phyloP scores from a whole-genome alignment of 2,888 invertebrate species.

The Drosophila fungiperda region DNA sequence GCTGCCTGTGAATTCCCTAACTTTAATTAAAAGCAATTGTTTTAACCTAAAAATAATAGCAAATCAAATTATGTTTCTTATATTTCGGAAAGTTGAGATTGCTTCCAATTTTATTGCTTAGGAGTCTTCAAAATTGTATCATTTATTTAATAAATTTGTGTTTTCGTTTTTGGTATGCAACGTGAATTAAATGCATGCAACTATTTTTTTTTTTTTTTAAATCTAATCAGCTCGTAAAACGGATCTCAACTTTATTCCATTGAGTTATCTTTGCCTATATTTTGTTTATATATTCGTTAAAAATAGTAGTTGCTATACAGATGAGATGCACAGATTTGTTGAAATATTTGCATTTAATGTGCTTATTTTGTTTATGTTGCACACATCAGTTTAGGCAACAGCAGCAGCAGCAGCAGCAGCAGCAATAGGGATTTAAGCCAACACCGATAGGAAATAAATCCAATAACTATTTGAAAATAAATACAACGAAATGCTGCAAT shows the following conservation, averaged over 20 bases:
- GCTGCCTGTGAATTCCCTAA: no score
- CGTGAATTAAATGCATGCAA: not conserved
- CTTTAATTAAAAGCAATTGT: not conserved
- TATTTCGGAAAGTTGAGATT: not conserved
- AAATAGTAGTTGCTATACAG: not conserved
- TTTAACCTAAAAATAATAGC: not conserved
- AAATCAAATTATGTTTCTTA: not conserved
- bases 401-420: conserved; percentile 1
- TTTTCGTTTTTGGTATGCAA: not conserved
- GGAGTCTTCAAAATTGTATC: not conserved
- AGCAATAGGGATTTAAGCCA: conserved; percentile 10
- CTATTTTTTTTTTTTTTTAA: no score
- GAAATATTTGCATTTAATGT: conserved; percentile 27
- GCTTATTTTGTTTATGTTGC: conserved; percentile 42
- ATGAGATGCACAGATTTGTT: conserved; percentile 1
- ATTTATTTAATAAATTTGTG: not conserved
- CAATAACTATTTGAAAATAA: conserved; percentile 59
- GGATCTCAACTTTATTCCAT: not conserved
- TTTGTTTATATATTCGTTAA: not conserved
- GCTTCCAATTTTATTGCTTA: not conserved
- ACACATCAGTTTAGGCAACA: conserved; percentile 55
- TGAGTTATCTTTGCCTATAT: not conserved
- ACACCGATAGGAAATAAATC: conserved; percentile 42
- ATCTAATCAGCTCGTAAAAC: not conserved
- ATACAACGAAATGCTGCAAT: conserved; percentile 56